phyloP scores from a whole-genome alignment of 1,140 invertebrate genomes.

The Lordiphosa mommai region DNA sequence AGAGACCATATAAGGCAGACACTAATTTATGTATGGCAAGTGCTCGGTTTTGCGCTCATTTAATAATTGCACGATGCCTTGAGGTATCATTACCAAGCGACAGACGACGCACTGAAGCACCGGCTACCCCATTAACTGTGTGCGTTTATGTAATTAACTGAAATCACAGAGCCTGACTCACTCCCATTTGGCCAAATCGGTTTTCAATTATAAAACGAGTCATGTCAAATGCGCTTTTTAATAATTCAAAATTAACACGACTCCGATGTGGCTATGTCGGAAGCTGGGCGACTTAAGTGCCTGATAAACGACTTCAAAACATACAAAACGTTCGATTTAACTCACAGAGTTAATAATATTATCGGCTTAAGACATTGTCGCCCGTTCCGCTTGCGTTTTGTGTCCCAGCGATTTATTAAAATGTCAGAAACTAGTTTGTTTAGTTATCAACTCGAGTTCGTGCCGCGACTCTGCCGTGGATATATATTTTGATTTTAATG shows the following conservation, averaged over 20 bases:
- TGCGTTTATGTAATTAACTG: constrained; percentile 61
- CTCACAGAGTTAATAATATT: constrained; percentile 75
- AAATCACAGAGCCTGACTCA: constrained; percentile 27
- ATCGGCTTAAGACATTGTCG: constrained; percentile 74
- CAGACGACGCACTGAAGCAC: constrained; percentile 35
- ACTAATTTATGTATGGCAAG: constrained; percentile 70
- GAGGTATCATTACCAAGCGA: constrained; percentile 61
- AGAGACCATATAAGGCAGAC: constrained; percentile 16
- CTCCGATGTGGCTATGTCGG: constrained; percentile 37
- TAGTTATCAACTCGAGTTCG: constrained; percentile 25
- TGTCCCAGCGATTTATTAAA: constrained; percentile 72
- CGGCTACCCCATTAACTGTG: constrained; percentile 45
- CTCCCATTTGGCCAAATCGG: constrained; percentile 14
- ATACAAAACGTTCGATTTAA: constrained; percentile 75
- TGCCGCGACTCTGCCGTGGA: constrained; percentile 30
- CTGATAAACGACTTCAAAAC: constrained; percentile 74
- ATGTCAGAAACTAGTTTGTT: constrained; percentile 69
- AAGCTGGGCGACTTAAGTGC: constrained; percentile 50
- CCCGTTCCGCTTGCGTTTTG: constrained; percentile 51
- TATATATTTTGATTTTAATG: constrained; percentile 74
- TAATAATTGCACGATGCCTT: constrained; percentile 74
- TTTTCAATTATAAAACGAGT: constrained; percentile 50
- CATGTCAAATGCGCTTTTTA: constrained; percentile 16
- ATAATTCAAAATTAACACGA: constrained; percentile 27
- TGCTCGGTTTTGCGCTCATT: constrained; percentile 73